These are phyloP conservation scores for Aphelenchoides besseyi DNA, from an alignment of 1,140 invertebrate species.

Conservation along the genomic window DNA sequence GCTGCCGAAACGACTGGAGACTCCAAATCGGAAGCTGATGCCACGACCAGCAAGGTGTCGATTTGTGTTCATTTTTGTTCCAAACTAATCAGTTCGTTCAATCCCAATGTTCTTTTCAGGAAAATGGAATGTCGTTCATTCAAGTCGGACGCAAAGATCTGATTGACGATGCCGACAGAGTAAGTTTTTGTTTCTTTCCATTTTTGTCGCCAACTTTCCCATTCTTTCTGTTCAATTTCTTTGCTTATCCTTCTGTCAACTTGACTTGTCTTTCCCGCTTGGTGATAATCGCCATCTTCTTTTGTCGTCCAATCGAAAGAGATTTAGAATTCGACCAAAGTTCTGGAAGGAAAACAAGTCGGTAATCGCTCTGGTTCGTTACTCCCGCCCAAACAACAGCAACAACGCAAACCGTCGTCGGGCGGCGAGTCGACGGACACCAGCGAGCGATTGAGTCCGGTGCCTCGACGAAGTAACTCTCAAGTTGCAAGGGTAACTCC, in stretches of 20 bases:
- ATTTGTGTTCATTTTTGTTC: no score
- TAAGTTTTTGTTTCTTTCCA: constrained; percentile 2
- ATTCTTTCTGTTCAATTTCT: neutral
- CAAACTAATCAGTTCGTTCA: no score
- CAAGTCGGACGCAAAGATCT: constrained; percentile 22
- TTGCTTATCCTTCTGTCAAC: neutral
- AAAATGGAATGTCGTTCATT: constrained; percentile 21
- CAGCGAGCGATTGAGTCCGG: constrained; percentile 7
- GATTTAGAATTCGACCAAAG: constrained; percentile 25
- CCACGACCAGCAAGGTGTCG: no score
- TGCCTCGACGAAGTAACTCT: neutral
- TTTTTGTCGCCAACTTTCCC: neutral
- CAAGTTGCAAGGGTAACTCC: neutral
- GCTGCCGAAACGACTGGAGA: neutral
- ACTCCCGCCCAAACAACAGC: neutral
- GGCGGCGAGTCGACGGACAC: constrained; percentile 8
- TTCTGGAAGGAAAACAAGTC: constrained; percentile 41
- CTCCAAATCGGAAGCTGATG: no score
- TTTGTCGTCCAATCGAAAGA: neutral
- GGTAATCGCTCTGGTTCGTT: constrained; percentile 13
- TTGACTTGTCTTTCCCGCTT: constrained; percentile 1
- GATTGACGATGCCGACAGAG: constrained; percentile 2
- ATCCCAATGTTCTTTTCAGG: constrained; percentile 7
- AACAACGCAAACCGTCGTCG: neutral
- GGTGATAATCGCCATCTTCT: constrained; percentile 17